A percentile compares a stretch with the other conserved stretches of the same genome.
Evolutionary conservation across 2,797 vertebrate species (phyloP).

Genomic region (Denticeps clupeoides): DNA sequence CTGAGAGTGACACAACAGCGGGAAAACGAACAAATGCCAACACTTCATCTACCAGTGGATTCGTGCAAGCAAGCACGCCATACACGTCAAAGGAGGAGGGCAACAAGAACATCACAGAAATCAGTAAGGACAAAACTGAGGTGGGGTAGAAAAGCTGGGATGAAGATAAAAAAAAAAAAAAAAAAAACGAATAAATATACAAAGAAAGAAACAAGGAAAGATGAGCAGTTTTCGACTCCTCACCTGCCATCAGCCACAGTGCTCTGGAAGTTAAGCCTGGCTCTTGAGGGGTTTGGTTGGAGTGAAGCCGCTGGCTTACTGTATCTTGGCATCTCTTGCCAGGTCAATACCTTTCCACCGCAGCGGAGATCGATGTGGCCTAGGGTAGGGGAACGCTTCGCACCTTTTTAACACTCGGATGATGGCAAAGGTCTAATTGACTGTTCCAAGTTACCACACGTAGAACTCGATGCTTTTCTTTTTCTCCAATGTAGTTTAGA

Average conservation of each 20-base stretch:
- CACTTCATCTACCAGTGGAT: no score
- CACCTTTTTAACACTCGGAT: neutral
- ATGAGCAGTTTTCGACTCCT: no score
- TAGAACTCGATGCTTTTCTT: neutral
- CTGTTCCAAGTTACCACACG: neutral
- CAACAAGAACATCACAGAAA: neutral
- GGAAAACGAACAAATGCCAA: no score
- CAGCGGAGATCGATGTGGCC: neutral
- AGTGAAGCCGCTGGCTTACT: neutral
- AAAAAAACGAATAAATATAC: neutral
- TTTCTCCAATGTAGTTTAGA: neutral
- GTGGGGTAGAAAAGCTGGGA: neutral
- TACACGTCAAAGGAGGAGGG: neutral
- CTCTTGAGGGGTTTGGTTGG: neutral
- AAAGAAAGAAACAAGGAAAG: neutral
- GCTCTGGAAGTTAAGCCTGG: no score
- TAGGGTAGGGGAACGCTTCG: neutral
- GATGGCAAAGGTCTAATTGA: neutral
- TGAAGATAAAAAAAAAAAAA: neutral
- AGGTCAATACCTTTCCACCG: neutral
- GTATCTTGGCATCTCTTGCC: neutral
- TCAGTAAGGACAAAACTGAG: neutral
- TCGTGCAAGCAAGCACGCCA: no score
- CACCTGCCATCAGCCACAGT: no score
- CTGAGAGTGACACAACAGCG: no score